Evolutionary conservation across 2,797 vertebrate genomes (phyloP).

Genomic region (Mus minutoides): DNA sequence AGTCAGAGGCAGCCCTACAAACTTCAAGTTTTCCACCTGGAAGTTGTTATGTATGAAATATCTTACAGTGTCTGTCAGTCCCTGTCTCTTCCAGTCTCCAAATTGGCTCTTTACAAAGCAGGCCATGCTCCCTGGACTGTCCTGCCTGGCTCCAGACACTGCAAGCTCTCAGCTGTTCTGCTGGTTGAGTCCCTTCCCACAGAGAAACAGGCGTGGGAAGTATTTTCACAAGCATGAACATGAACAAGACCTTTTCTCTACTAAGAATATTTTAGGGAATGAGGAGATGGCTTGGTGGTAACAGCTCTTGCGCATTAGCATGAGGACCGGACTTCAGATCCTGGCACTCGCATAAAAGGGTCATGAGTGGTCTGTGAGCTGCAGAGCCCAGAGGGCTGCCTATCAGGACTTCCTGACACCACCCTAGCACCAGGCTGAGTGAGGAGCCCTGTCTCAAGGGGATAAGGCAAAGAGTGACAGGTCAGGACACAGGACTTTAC

Average conservation of each 20-base stretch:
- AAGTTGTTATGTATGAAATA: constrained; percentile 39
- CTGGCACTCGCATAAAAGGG: neutral
- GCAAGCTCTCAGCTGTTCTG: neutral
- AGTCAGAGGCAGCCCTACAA: constrained; percentile 28
- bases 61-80: neutral
- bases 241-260: neutral
- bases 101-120: neutral
- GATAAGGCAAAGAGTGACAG: neutral
- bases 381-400: neutral
- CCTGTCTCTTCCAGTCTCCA: constrained; percentile 14
- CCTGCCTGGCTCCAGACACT: neutral
- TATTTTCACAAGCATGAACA: neutral
- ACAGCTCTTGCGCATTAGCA: neutral
- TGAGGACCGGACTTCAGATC: neutral
- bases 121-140: neutral
- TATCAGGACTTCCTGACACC: neutral
- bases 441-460: neutral
- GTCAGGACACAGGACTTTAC: neutral
- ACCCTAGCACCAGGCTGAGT: neutral
- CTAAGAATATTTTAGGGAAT: neutral
- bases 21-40: neutral
- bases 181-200: neutral
- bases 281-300: neutral
- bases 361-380: neutral
- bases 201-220: neutral